Conservation (phyloP, 2,797 vertebrate genomes). For the Dromococcyx pavoninus region DNA sequence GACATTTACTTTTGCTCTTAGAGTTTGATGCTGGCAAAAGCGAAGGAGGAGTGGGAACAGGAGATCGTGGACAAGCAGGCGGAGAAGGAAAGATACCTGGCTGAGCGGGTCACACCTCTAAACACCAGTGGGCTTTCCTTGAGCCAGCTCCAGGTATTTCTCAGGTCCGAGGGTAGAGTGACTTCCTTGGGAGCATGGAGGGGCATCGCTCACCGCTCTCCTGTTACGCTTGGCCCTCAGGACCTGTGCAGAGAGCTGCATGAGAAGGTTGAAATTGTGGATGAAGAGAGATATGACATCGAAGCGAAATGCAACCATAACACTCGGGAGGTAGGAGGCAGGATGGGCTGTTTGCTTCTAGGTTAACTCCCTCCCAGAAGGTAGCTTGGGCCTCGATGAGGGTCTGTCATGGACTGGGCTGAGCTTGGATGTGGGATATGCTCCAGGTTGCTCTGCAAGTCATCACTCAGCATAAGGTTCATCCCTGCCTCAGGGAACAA, state of each 20-base stretch:
- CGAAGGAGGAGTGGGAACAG: conserved; percentile 92
- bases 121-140: conserved; percentile 80
- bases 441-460: not conserved
- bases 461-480: not conserved
- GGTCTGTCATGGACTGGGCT: not conserved
- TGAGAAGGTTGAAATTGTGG: conserved; percentile 88
- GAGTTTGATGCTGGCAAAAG: conserved; percentile 94
- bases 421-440: not conserved
- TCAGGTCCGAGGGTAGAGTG: rapidly evolving
- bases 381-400: rapidly evolving
- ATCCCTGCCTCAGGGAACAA: not conserved
- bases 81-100: conserved; percentile 87
- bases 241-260: conserved; percentile 90
- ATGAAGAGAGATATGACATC: conserved; percentile 94
- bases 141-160: conserved; percentile 85
- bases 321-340: conserved; percentile 83
- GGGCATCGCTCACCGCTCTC: rapidly evolving
- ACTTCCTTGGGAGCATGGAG: not conserved
- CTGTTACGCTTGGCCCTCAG: conserved; percentile 55
- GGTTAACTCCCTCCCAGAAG: rapidly evolving
- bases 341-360: not conserved
- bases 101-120: conserved; percentile 81
- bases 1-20: not conserved
- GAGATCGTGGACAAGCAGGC: conserved; percentile 86
- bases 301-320: conserved; percentile 94